Percentiles rank a stretch among this genome's conserved stretches.
phyloP scores from a whole-genome alignment of 2,888 invertebrate genomes.

The Gasteruption jaculator region DNA sequence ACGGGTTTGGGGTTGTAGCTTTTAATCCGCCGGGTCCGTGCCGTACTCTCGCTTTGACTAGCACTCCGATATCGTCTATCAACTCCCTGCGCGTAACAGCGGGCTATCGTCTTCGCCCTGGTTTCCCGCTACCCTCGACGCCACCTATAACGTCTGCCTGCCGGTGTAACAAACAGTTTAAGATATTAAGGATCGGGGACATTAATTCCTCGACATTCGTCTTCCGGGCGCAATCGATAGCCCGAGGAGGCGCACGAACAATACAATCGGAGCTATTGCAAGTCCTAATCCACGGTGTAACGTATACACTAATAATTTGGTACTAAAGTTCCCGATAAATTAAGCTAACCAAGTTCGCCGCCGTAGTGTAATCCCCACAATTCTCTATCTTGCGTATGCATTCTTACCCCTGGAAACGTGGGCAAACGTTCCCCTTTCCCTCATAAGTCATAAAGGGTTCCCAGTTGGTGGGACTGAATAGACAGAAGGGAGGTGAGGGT shows the following conservation, averaged over 20 bases:
- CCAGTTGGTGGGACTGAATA: constrained; percentile 12
- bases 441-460: constrained; percentile 33
- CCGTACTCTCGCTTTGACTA: constrained; percentile 19
- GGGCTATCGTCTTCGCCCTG: background rate
- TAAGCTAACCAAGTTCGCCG: constrained; percentile 40
- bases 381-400: constrained; percentile 16
- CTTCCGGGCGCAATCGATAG: too few species aligned
- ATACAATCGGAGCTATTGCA: too few species aligned
- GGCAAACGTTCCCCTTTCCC: constrained; percentile 25
- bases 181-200: too few species aligned
- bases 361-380: constrained; percentile 26
- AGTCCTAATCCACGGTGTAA: too few species aligned
- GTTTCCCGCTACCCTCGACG: too few species aligned
- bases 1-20: constrained; percentile 25
- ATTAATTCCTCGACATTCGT: too few species aligned
- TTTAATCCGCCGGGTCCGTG: constrained; percentile 34
- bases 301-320: too few species aligned
- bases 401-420: constrained; percentile 10
- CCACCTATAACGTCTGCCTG: too few species aligned
- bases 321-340: constrained; percentile 42
- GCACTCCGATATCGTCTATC: constrained; percentile 24
- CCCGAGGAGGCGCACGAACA: too few species aligned
- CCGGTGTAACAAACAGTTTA: too few species aligned
- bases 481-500: constrained; percentile 17
- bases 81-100: constrained; percentile 13